phyloP scores from a whole-genome alignment of 2,888 invertebrate genomes.

The Exocentrus adspersus region DNA sequence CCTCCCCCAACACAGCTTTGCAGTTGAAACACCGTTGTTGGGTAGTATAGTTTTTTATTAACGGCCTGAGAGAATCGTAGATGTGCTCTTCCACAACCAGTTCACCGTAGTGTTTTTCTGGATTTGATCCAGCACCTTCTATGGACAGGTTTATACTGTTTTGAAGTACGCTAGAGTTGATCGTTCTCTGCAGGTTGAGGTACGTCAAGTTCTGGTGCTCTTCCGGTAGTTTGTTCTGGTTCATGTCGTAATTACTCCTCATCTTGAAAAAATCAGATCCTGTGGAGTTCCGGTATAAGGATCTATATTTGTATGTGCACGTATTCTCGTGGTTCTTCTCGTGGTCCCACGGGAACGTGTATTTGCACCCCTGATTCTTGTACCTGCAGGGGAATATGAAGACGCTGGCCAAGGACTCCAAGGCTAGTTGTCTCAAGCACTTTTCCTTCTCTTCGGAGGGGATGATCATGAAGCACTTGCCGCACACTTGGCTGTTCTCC shows the following conservation, averaged over 20 bases:
- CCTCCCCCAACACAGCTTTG: conserved; percentile 25
- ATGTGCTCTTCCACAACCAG: conserved; percentile 34
- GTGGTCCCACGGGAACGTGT: conserved; percentile 46
- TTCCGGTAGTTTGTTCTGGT: conserved; percentile 33
- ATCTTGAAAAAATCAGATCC: not conserved
- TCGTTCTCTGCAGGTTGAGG: conserved; percentile 36
- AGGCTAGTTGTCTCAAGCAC: conserved; percentile 49
- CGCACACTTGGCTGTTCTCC: conserved; percentile 51
- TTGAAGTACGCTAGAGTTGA: not conserved
- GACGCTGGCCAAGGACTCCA: conserved; percentile 49
- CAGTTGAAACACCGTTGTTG: conserved; percentile 42
- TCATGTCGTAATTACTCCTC: conserved; percentile 30
- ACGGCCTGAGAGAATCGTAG: conserved; percentile 33
- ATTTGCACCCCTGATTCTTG: conserved; percentile 45
- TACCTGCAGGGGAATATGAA: conserved; percentile 53
- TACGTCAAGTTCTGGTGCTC: conserved; percentile 35
- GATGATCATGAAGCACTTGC: conserved; percentile 53
- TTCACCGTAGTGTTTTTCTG: conserved; percentile 38
- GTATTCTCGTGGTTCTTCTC: conserved; percentile 49
- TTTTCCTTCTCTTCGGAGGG: conserved; percentile 46
- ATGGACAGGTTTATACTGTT: conserved; percentile 35
- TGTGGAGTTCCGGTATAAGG: conserved; percentile 14
- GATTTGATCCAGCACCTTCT: conserved; percentile 38
- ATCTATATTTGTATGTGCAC: conserved; percentile 47
- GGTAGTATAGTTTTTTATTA: not conserved